A percentile compares a stretch with the other conserved stretches of the same genome.
phyloP scores from a whole-genome alignment of 2,113 vertebrate species.

The Mesembrinibis cayennensis region DNA sequence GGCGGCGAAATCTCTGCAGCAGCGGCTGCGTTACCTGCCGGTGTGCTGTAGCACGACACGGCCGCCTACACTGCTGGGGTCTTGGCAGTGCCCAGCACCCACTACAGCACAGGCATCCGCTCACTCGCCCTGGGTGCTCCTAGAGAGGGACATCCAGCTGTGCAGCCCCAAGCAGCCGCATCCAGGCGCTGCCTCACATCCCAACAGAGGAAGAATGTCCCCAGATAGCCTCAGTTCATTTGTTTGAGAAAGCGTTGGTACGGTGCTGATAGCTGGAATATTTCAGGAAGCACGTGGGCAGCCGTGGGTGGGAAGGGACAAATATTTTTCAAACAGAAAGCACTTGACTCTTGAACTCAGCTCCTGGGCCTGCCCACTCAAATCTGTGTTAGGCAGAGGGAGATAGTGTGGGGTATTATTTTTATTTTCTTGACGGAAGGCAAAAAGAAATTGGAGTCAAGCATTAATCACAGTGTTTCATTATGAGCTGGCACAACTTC shows the following conservation, averaged over 20 bases:
- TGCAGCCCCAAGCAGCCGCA: accelerated
- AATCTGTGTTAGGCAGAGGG: neutral
- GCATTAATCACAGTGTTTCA: neutral
- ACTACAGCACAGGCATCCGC: accelerated
- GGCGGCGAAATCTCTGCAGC: neutral
- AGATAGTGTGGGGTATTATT: neutral
- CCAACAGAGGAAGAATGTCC: neutral
- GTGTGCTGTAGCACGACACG: neutral
- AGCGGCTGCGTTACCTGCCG: neutral
- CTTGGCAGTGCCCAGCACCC: neutral
- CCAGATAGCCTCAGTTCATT: accelerated
- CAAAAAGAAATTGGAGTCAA: neutral
- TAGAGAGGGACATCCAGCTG: neutral
- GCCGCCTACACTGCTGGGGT: neutral
- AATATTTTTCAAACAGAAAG: conserved; percentile 51
- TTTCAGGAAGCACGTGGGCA: neutral
- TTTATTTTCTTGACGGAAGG: neutral
- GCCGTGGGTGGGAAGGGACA: conserved; percentile 33
- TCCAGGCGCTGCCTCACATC: accelerated
- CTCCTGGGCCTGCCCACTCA: conserved; percentile 24
- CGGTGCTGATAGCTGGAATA: neutral
- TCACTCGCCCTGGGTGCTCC: neutral
- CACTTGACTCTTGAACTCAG: conserved; percentile 18
- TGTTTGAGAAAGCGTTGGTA: neutral
- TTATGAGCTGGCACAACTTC: neutral